Evolutionary conservation across 2,113 vertebrate species (phyloP).

Genomic region (Hucho hucho): DNA sequence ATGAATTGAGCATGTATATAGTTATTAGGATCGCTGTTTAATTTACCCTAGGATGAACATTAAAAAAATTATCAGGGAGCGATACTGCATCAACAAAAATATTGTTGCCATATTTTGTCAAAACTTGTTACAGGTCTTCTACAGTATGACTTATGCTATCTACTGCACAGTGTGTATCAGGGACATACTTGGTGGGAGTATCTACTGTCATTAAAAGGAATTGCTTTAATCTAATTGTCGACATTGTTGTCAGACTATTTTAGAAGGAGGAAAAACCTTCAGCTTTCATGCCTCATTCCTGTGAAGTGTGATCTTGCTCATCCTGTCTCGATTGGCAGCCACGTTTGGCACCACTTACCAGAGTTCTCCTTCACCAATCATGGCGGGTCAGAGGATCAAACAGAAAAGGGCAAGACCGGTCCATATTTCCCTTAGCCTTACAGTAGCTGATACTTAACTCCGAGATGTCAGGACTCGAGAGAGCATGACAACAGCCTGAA

Average conservation of each 20-base stretch:
- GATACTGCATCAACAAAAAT: neutral
- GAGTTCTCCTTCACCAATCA: constrained; percentile 98
- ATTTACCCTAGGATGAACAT: constrained; percentile 53
- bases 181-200: neutral
- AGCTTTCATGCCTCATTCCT: constrained; percentile 85
- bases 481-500: constrained; percentile 84
- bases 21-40: constrained; percentile 84
- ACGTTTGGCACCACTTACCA: constrained; percentile 95
- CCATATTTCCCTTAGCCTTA: constrained; percentile 79
- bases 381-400: constrained; percentile 93
- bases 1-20: constrained; percentile 99
- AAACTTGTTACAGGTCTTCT: neutral
- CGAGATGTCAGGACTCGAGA: constrained; percentile 87
- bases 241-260: neutral
- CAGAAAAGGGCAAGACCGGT: constrained; percentile 85
- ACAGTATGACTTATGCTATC: neutral
- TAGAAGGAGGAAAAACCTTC: neutral
- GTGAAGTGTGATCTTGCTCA: constrained; percentile 93
- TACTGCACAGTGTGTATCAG: neutral
- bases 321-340: constrained; percentile 97
- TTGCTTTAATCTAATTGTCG: neutral
- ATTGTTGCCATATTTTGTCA: neutral
- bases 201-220: constrained; percentile 33
- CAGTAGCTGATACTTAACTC: constrained; percentile 86
- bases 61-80: neutral